Percentiles rank a stretch among this genome's conserved stretches.
Evolutionary conservation across 2,888 invertebrate genomes (phyloP).

Genomic region (Rhamphomyia laevipes): DNA sequence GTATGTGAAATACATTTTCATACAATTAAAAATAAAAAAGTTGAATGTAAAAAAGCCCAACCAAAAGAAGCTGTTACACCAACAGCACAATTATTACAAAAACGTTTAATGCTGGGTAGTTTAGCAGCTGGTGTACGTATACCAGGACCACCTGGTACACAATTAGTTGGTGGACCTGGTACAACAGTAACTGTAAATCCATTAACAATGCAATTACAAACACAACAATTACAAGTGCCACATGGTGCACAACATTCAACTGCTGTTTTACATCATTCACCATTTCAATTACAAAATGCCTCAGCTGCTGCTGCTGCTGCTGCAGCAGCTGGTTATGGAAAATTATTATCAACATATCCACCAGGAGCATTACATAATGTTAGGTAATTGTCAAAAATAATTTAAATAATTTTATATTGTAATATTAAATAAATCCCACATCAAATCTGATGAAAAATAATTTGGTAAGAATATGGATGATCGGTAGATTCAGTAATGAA

Average conservation of each 20-base stretch:
- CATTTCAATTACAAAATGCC: constrained; percentile 44
- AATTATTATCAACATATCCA: constrained; percentile 51
- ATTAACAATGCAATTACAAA: constrained; percentile 43
- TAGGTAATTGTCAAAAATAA: constrained; percentile 21
- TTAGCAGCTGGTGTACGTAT: constrained; percentile 50
- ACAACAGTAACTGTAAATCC: constrained; percentile 45
- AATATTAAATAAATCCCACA: neutral
- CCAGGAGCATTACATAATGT: constrained; percentile 39
- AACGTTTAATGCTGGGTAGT: constrained; percentile 58
- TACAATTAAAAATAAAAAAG: constrained; percentile 84
- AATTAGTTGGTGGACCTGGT: constrained; percentile 36
- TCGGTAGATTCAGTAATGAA: too few relatives aligned
- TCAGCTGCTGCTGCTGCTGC: constrained; percentile 45
- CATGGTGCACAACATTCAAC: constrained; percentile 35
- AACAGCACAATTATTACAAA: constrained; percentile 53
- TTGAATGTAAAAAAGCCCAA: constrained; percentile 84
- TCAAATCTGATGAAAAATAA: too few relatives aligned
- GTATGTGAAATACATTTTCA: constrained; percentile 92
- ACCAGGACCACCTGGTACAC: constrained; percentile 41
- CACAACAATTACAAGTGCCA: constrained; percentile 31
- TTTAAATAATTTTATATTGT: neutral
- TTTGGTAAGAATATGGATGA: too few relatives aligned
- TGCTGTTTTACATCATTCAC: constrained; percentile 40
- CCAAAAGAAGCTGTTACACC: constrained; percentile 79
- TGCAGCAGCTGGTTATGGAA: constrained; percentile 53